Evolutionary conservation across 2,888 invertebrate genomes (phyloP).

Genomic region (Lydus trimaculatus): DNA sequence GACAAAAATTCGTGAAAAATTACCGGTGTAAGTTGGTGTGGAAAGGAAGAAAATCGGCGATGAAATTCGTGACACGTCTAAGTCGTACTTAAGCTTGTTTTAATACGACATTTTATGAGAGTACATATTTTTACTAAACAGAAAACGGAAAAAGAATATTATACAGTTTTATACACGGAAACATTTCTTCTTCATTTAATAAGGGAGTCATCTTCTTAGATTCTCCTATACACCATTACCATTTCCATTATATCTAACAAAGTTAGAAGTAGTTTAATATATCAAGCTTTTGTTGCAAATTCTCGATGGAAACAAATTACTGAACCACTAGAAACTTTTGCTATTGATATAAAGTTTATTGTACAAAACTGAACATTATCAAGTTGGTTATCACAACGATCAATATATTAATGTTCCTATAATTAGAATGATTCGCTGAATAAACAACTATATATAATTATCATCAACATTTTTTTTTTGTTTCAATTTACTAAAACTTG

Average conservation of each 20-base stretch:
- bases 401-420: conserved; percentile 14
- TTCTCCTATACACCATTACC: conserved; percentile 2
- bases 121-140: background rate
- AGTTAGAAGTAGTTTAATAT: conserved; percentile 23
- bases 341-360: conserved; percentile 27
- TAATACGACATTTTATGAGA: background rate
- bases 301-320: conserved; percentile 24
- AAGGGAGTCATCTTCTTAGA: background rate
- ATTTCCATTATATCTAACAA: conserved; percentile 14
- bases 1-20: conserved; percentile 4
- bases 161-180: background rate
- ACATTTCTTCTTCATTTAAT: background rate
- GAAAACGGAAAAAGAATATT: background rate
- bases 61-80: background rate
- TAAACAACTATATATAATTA: too few relatives aligned
- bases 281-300: conserved; percentile 23
- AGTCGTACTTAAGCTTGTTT: background rate
- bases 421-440: background rate
- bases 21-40: background rate
- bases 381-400: conserved; percentile 17
- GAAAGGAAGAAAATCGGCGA: background rate
- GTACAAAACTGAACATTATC: conserved; percentile 16
- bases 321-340: conserved; percentile 27
- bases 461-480: background rate
- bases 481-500: background rate